These are phyloP conservation scores for Acleris holmiana DNA, from an alignment of 2,888 invertebrate genomes.

Conservation along the genomic window DNA sequence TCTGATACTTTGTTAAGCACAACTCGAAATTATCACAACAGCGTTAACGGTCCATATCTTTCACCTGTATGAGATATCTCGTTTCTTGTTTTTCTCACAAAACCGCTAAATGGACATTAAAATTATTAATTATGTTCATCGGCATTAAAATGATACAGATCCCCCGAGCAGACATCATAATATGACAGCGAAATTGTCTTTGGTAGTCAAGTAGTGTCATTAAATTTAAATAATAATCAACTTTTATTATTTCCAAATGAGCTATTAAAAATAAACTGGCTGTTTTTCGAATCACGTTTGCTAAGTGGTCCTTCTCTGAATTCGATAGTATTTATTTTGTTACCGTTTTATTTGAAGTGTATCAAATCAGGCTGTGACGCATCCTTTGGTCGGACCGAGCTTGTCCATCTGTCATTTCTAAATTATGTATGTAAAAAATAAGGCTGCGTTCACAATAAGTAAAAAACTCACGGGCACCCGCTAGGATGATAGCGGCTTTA, in stretches of 20 bases:
- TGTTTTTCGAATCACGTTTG: constrained; percentile 25
- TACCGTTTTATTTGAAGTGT: constrained; percentile 14
- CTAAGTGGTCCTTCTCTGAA: constrained; percentile 21
- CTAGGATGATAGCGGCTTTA: constrained; percentile 70
- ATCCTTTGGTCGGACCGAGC: constrained; percentile 55
- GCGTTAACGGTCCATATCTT: no score
- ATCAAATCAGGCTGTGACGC: constrained; percentile 52
- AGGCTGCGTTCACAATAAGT: constrained; percentile 47
- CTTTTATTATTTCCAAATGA: constrained; percentile 19
- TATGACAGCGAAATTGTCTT: constrained; percentile 4
- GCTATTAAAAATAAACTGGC: constrained; percentile 11
- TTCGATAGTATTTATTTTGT: constrained; percentile 26
- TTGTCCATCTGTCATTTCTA: constrained; percentile 78
- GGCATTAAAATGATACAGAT: constrained; percentile 9
- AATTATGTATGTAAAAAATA: constrained; percentile 70
- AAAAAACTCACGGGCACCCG: constrained; percentile 69
- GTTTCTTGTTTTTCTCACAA: no score
- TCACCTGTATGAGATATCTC: no score
- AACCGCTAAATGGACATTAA: constrained; percentile 2
- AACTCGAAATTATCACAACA: no score
- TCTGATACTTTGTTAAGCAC: no score
- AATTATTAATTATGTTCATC: constrained; percentile 13
- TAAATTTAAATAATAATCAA: constrained; percentile 22
- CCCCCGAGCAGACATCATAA: not conserved
- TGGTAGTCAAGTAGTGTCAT: constrained; percentile 13